Evolutionary conservation across 2,888 invertebrate species (phyloP).

Genomic region (Hylaea fasciaria): DNA sequence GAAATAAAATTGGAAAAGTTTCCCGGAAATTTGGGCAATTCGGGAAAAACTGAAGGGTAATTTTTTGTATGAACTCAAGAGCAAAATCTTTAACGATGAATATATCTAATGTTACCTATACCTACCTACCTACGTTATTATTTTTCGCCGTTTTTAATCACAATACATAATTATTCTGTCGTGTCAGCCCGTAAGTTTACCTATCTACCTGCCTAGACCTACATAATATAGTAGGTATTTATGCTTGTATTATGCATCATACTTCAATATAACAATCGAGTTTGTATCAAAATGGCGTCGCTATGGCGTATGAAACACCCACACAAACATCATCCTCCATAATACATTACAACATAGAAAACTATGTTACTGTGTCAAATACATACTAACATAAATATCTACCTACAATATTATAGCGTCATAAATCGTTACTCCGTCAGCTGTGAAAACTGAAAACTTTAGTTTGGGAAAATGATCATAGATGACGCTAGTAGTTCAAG

Average conservation of each 20-base stretch:
- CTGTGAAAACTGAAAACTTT: constrained; percentile 22
- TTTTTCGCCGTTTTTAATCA: too few relatives aligned
- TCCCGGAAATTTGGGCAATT: too few relatives aligned
- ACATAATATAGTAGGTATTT: too few relatives aligned
- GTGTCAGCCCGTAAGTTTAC: not conserved
- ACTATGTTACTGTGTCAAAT: constrained; percentile 34
- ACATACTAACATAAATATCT: constrained; percentile 1
- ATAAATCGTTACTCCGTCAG: constrained; percentile 30
- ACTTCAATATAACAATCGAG: constrained; percentile 14
- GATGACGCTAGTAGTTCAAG: constrained; percentile 9
- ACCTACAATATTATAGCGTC: not conserved
- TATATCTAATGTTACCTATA: too few relatives aligned
- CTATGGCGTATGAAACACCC: constrained; percentile 22
- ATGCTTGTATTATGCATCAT: too few relatives aligned
- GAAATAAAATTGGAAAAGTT: too few relatives aligned
- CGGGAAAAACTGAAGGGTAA: too few relatives aligned
- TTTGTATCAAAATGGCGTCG: constrained; percentile 27
- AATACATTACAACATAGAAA: constrained; percentile 16
- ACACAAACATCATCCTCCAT: constrained; percentile 21
- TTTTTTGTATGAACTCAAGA: too few relatives aligned
- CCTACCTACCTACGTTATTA: too few relatives aligned
- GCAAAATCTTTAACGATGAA: too few relatives aligned
- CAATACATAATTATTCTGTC: too few relatives aligned
- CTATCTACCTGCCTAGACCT: not conserved
- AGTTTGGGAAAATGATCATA: constrained; percentile 6